Base-by-base conservation (phyloP, 2,888 invertebrate species). In the Polydrusus cervinus region DNA sequence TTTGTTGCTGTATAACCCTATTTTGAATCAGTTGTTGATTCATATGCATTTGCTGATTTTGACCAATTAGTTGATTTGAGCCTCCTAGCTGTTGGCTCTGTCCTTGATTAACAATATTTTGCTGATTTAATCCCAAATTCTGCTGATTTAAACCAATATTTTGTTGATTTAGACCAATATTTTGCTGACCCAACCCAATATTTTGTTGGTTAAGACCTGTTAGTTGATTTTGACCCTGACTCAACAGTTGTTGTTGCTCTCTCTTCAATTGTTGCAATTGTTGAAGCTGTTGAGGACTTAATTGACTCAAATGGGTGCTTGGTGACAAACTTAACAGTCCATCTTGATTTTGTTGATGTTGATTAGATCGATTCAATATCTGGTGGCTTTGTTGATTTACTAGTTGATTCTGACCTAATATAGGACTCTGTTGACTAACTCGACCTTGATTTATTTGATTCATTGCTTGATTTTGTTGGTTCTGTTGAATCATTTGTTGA, bases 21-120 rank as follows among this genome's bases (percentile, higher is more conserved):
- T 74, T 71, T 53, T 77, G 77, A 64, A 69, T 73, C 10, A 75
- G 78, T 20, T 71, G 81, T 25, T 80, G 82, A 67, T 76, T 77
- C 20, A 74, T 57, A 53, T 74, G 79, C 9, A 3, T 82, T 83
- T 85, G 89, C 86, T 80, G 88, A 85, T 76, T 87, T 70, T 81
- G 83, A 84, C 84, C 89, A 86, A 89, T 89, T 3, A 89, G 88
- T 25, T 89, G 89, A 70, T 89, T 88, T 74, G 90, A 90, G 79
- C 90, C 90, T 3, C 64, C 45, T 20, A 68, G 7, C 34, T 72
- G 71, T 43, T 71, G 77, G 34, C 53, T 71, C 11, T 68, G 68
- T 18, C 49, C 57, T 34, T 34, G 51, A 64, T 38, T 73, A n/a
- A 47, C 68, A 43, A 62, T 61, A 47, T 3, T 34, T 45, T 76